These are phyloP conservation scores for Andrena minutula DNA, from an alignment of 2,888 invertebrate genomes.

Conservation along the genomic window DNA sequence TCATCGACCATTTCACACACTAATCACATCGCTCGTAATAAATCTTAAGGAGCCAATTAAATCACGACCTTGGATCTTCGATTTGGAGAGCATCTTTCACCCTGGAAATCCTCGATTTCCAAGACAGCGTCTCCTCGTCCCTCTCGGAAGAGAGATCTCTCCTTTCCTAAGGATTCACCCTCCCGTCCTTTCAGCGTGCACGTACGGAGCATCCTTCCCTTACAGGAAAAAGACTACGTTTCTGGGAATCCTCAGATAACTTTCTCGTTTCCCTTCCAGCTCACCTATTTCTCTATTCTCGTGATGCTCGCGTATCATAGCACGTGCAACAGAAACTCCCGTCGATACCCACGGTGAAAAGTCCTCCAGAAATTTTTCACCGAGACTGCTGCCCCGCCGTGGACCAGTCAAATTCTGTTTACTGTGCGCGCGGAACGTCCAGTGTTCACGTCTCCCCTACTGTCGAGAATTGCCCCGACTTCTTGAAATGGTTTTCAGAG, in stretches of 20 bases:
- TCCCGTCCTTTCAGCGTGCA: neutral
- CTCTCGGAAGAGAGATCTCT: conserved; percentile 3
- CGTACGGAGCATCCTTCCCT: conserved; percentile 29
- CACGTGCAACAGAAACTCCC: conserved; percentile 28
- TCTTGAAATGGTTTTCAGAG: too few relatives aligned
- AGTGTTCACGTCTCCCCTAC: too few relatives aligned
- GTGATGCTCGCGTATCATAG: conserved; percentile 36
- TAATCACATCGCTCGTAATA: too few relatives aligned
- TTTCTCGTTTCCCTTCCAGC: conserved; percentile 60
- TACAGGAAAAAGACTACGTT: conserved; percentile 57
- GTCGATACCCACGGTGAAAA: conserved; percentile 26
- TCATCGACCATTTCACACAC: too few relatives aligned
- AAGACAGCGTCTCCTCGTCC: neutral
- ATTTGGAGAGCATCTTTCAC: conserved; percentile 26
- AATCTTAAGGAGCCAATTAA: conserved; percentile 27
- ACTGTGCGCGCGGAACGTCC: neutral
- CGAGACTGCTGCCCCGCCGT: neutral
- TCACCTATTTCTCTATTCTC: conserved; percentile 66
- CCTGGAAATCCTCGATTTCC: conserved; percentile 16
- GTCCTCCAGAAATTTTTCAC: conserved; percentile 34
- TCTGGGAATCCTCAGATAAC: conserved; percentile 64
- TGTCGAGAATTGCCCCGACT: too few relatives aligned
- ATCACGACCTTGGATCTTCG: conserved; percentile 14
- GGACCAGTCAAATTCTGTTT: conserved; percentile 36
- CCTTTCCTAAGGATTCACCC: conserved; percentile 14